phyloP scores from a whole-genome alignment of 2,113 vertebrate species.

The Spilogale gracilis region DNA sequence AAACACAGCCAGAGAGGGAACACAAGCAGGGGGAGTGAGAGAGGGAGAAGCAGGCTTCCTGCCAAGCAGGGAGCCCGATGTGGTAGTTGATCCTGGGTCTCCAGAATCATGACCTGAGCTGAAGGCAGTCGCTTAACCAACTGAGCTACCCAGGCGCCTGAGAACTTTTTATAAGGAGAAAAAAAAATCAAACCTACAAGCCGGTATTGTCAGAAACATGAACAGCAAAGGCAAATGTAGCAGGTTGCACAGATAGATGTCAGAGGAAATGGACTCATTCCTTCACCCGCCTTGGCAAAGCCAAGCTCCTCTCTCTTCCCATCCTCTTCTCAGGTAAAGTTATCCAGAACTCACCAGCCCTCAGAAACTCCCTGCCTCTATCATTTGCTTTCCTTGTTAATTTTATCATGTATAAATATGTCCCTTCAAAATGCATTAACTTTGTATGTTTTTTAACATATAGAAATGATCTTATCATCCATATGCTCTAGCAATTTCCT shows the following conservation, averaged over 20 bases:
- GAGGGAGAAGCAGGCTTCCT: too few relatives aligned
- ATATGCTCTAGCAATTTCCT: neutral
- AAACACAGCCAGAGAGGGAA: too few relatives aligned
- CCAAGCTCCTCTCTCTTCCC: neutral
- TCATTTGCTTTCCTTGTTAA: neutral
- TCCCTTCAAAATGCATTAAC: constrained; percentile 27
- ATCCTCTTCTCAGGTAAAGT: neutral
- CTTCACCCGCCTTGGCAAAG: neutral
- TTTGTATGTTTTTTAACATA: neutral
- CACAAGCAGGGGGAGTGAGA: too few relatives aligned
- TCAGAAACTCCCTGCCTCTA: neutral
- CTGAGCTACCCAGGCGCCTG: too few relatives aligned
- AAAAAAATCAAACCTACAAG: neutral
- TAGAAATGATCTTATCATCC: neutral
- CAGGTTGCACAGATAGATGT: neutral
- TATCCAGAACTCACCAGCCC: neutral
- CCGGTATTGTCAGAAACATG: neutral
- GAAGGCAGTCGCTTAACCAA: too few relatives aligned
- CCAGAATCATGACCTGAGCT: too few relatives aligned
- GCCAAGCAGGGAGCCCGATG: too few relatives aligned
- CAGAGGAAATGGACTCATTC: neutral
- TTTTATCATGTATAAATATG: neutral
- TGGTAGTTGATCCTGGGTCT: too few relatives aligned
- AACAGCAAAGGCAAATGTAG: neutral
- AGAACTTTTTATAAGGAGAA: neutral